Percentiles rank a stretch among this genome's conserved stretches.
phyloP scores from a whole-genome alignment of 2,113 vertebrate genomes.

The Etheostoma spectabile region DNA sequence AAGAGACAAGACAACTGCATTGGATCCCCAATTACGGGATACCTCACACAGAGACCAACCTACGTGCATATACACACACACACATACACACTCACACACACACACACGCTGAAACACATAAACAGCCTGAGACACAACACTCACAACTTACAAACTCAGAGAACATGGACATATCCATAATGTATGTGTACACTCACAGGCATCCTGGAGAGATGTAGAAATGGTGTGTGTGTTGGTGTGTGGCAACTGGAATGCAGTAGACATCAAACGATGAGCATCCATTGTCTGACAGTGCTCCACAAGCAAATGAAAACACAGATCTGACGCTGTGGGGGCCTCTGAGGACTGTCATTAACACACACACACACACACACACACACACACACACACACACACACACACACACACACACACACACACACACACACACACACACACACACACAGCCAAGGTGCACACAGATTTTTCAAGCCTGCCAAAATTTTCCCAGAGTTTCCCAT shows the following conservation, averaged over 20 bases:
- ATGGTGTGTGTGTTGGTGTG: conserved; percentile 19
- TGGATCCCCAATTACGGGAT: conserved; percentile 72
- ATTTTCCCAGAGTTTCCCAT: conserved; percentile 5
- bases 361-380: too few relatives aligned
- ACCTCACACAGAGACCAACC: conserved; percentile 67
- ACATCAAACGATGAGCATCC: conserved; percentile 70
- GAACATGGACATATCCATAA: conserved; percentile 23
- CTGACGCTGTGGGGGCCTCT: conserved; percentile 56
- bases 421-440: conserved; percentile 43
- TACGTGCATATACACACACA: conserved; percentile 18
- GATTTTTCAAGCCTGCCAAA: conserved; percentile 59
- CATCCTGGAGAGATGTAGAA: conserved; percentile 42
- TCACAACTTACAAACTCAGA: not conserved
- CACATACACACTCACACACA: not conserved
- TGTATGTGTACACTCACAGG: conserved; percentile 29
- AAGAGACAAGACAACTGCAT: conserved; percentile 70
- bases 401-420: too few relatives aligned
- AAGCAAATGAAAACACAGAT: conserved; percentile 57
- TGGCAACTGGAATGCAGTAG: conserved; percentile 32
- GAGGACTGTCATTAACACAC: too few relatives aligned
- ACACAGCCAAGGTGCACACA: conserved; percentile 20
- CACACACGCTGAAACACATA: conserved; percentile 1
- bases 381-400: too few relatives aligned
- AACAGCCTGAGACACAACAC: not conserved
- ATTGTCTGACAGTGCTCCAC: conserved; percentile 51